Base-by-base conservation (phyloP, 2,888 invertebrate genomes). In the Lomographa bimaculata region DNA sequence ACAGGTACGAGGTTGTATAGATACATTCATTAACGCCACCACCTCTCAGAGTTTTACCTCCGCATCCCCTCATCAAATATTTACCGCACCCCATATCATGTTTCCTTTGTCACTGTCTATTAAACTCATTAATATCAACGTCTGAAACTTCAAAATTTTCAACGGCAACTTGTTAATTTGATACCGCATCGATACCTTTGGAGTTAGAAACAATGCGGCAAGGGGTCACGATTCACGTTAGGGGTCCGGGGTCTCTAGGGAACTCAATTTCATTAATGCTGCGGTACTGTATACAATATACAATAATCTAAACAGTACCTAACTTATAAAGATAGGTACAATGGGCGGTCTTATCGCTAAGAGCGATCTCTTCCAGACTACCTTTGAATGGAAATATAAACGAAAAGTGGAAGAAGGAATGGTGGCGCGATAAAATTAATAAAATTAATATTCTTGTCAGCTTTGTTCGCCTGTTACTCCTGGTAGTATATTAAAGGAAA, bases 241-340 rank as follows among this genome's bases (percentile, higher is more conserved):
- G 66, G 68, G 75, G 64, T 60, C 62, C 50, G 51, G 55, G 62
- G 53, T 72, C 87, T 72, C 84, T 6, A 36, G 84, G 83, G 86
- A 81, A 78, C 76, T 76, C 82, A 78, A 86, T 86, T 86, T 86
- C 85, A 86, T 87, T 87, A 87, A 83, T 82, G 71, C 77, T 73
- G 81, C 67, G 79, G 81, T 79, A 59, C 42, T 34, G 35, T 27
- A 43, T 59, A 33, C 24, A 34, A 62, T 59, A 36, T 19, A 43
- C 27, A 14, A 6, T 19, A 24, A 24, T 17, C 34, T 19, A 29
- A 7, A 3, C 21, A 12, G 26, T 34, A 19, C 26, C 9, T 11
- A 1, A 26, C 47, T n/a, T n/a, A n/a, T n/a, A n/a, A n/a, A n/a
- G n/a, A n/a, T n/a, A n/a, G n/a, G n/a, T n/a, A n/a, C n/a, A n/a